Conservation (phyloP, 2,113 vertebrate species). For the Chinchilla lanigera region DNA sequence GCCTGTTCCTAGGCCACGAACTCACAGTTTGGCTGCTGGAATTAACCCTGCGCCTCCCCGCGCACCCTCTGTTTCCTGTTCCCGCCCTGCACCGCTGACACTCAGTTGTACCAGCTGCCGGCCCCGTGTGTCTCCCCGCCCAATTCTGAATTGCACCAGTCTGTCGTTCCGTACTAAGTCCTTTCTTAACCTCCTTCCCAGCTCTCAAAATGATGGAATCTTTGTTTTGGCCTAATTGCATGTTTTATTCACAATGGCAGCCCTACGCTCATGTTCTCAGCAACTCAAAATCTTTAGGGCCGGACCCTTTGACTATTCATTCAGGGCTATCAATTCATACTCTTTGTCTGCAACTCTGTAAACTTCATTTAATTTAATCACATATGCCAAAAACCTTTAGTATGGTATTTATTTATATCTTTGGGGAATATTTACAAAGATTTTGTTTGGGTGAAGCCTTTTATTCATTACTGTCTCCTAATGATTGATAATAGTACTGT, state of each 20-base stretch:
- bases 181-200: neutral
- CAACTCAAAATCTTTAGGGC: neutral
- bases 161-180: neutral
- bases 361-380: neutral
- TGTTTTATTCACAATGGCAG: neutral
- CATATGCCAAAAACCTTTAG: neutral
- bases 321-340: neutral
- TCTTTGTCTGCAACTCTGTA: neutral
- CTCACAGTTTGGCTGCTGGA: neutral
- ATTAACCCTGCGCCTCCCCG: neutral
- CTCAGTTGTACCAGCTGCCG: neutral
- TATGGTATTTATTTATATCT: neutral
- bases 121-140: no score
- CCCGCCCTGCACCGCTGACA: rapidly evolving
- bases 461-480: neutral
- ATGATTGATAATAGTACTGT: neutral
- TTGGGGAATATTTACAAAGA: conserved; percentile 12
- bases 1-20: neutral
- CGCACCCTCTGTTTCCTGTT: neutral
- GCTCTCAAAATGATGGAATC: neutral
- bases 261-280: neutral
- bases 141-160: neutral
- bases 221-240: neutral
- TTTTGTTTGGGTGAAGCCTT: neutral
- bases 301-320: neutral